Percentiles rank a stretch among this genome's conserved stretches.
phyloP scores from a whole-genome alignment of 2,888 invertebrate species.

The Caenorhabditis sp. region DNA sequence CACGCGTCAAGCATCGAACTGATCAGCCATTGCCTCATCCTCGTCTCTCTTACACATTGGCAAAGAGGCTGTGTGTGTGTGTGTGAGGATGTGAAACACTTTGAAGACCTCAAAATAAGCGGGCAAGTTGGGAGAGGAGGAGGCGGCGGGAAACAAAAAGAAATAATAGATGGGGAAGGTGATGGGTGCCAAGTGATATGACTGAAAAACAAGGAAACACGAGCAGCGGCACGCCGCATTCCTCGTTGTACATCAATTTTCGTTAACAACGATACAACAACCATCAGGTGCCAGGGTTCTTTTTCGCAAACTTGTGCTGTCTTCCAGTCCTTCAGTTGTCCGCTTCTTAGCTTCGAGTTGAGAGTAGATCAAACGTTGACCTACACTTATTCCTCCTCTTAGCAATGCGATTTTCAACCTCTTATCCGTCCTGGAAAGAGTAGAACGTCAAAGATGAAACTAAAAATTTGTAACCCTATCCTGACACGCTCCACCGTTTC shows the following conservation, averaged over 20 bases:
- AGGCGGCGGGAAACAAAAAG: constrained; percentile 3
- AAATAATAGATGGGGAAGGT: constrained; percentile 15
- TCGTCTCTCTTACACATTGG: constrained; percentile 27
- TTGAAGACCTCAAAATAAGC: constrained; percentile 49
- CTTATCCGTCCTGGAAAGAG: not conserved
- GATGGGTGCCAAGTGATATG: constrained; percentile 11
- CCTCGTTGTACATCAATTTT: constrained; percentile 37
- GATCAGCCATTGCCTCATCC: constrained; percentile 31
- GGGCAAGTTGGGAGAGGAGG: constrained; percentile 23
- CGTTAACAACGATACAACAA: constrained; percentile 46
- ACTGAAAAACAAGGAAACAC: not conserved
- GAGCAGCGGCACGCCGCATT: constrained; percentile 14
- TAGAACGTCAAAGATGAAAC: constrained; percentile 2
- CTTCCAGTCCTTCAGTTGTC: not conserved
- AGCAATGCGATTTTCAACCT: not conserved
- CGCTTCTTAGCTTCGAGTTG: no score
- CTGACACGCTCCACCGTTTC: not conserved
- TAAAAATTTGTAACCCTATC: constrained; percentile 10
- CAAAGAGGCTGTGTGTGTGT: constrained; percentile 18
- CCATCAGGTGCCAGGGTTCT: constrained; percentile 15
- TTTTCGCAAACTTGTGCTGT: not conserved
- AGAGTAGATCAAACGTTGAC: no score
- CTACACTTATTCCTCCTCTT: not conserved
- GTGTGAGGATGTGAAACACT: constrained; percentile 39
- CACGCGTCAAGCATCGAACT: constrained; percentile 46